phyloP scores from a whole-genome alignment of 2,888 invertebrate species.

The Pharmacophagus antenor region DNA sequence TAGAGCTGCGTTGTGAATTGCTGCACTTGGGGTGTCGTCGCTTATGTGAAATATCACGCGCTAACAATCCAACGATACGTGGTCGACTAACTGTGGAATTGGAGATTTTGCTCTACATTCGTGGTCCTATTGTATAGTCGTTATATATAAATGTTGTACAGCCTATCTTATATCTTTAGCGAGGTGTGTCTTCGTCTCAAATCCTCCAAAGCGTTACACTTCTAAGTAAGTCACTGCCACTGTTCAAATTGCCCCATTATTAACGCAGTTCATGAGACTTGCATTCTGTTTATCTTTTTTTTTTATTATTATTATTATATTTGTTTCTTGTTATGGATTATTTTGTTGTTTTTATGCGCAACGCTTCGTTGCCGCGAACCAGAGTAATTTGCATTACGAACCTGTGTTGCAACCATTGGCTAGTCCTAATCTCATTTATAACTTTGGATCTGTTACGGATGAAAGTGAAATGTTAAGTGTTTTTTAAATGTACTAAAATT shows the following conservation, averaged over 20 bases:
- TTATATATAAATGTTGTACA: slow-evolving; percentile 2
- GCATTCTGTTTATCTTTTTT: slow-evolving; percentile 55
- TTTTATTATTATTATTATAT: slow-evolving; percentile 36
- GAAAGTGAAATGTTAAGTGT: slow-evolving; percentile 50
- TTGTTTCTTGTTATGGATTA: slow-evolving; percentile 66
- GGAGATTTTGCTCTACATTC: neutral
- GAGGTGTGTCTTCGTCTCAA: neutral
- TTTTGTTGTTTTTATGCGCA: slow-evolving; percentile 54
- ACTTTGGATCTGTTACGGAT: slow-evolving; percentile 74
- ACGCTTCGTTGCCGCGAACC: slow-evolving; percentile 63
- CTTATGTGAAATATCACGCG: too few relatives aligned
- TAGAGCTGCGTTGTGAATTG: too few relatives aligned
- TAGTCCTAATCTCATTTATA: slow-evolving; percentile 71
- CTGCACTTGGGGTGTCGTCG: too few relatives aligned
- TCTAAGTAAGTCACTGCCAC: slow-evolving; percentile 54
- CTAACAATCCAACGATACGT: too few relatives aligned
- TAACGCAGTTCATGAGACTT: slow-evolving; percentile 40
- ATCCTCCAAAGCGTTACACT: slow-evolving; percentile 41
- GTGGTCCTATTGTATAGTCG: neutral
- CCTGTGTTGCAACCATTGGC: slow-evolving; percentile 50
- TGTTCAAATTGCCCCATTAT: slow-evolving; percentile 41
- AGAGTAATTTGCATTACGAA: slow-evolving; percentile 52
- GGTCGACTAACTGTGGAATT: too few relatives aligned
- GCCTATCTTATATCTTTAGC: neutral
- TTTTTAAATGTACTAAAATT: slow-evolving; percentile 63